phyloP scores from a whole-genome alignment of 2,113 vertebrate species.

The Acanthochromis polyacanthus region DNA sequence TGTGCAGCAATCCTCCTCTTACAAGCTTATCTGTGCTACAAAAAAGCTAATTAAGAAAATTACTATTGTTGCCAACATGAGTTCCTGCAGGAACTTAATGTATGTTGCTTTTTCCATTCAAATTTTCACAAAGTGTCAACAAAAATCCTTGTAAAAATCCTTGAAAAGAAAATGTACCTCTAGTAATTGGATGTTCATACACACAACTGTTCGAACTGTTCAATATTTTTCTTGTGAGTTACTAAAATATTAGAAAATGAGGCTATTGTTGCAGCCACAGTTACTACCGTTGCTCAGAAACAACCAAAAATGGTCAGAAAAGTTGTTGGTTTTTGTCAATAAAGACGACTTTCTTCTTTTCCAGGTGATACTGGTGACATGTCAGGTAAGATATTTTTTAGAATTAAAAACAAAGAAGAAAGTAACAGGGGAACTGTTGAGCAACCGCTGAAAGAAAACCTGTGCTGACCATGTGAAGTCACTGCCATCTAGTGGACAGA shows the following conservation, averaged over 20 bases:
- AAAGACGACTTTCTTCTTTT: constrained; percentile 49
- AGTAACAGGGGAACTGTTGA: not conserved
- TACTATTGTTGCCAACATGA: no score
- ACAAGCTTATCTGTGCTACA: not conserved
- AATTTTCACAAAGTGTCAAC: no score
- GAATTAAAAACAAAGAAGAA: not conserved
- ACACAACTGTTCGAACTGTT: not conserved
- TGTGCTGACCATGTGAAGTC: not conserved
- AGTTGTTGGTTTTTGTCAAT: constrained; percentile 5
- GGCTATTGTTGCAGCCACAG: not conserved
- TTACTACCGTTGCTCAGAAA: not conserved
- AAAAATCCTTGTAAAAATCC: no score
- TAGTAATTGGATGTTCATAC: not conserved
- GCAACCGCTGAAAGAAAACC: not conserved
- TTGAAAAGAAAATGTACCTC: no score
- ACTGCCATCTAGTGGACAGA: constrained; percentile 73
- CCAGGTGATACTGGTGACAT: constrained; percentile 98
- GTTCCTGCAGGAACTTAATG: no score
- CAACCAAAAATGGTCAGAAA: not conserved
- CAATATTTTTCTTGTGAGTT: not conserved
- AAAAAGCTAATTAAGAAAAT: constrained; percentile 18
- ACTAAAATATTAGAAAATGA: no score
- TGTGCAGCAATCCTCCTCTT: not conserved
- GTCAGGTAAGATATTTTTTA: constrained; percentile 89
- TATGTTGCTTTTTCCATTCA: no score